Evolutionary conservation across 2,113 vertebrate genomes (phyloP).

Genomic region (Anolis sagrei): DNA sequence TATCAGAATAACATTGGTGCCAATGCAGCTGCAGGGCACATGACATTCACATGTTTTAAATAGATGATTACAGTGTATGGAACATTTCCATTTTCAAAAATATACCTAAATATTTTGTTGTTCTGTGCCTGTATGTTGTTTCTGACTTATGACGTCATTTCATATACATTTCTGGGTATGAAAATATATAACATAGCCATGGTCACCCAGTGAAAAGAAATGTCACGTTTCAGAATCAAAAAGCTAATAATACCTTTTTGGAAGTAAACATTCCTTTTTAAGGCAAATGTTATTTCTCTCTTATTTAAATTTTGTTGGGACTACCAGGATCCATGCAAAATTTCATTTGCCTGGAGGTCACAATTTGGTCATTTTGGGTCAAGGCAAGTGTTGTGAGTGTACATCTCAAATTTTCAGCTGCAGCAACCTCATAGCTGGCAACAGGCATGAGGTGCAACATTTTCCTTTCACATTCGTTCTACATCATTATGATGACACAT

Average conservation of each 20-base stretch:
- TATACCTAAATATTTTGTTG: neutral
- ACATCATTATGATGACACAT: neutral
- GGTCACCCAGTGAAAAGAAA: too few species aligned
- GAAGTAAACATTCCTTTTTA: neutral
- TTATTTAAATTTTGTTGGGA: neutral
- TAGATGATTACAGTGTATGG: neutral
- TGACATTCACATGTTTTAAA: neutral
- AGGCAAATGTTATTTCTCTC: neutral
- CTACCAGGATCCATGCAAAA: neutral
- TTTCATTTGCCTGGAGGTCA: neutral
- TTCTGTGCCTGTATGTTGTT: too few species aligned
- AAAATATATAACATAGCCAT: too few species aligned
- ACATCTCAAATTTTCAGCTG: conserved; percentile 2
- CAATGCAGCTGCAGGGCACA: neutral
- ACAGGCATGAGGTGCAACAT: neutral
- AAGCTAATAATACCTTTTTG: neutral
- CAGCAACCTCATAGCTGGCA: neutral
- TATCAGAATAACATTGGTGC: neutral
- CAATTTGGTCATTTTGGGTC: too few species aligned
- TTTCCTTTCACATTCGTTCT: neutral
- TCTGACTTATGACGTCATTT: too few species aligned
- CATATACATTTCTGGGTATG: too few species aligned
- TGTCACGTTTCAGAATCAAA: too few species aligned
- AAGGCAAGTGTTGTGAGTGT: neutral
- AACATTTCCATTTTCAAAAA: neutral